Base-by-base conservation (phyloP, 2,888 invertebrate genomes). In the Anoplius nigerrimus region DNA sequence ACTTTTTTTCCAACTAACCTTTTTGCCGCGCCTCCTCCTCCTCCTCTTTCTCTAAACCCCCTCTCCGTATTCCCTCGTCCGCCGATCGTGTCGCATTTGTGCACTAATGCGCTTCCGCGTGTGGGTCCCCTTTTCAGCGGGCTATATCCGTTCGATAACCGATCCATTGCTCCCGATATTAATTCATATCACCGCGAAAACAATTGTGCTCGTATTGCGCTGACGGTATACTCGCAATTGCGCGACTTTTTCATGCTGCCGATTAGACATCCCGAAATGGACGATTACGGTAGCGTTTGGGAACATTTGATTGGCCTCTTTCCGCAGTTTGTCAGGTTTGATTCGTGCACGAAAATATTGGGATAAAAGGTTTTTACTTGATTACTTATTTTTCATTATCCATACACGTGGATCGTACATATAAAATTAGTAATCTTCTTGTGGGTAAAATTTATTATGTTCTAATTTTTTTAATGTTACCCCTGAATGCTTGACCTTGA, bases 111-210 rank as follows among this genome's bases (percentile, higher is more conserved):
- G 8, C 6, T 34, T 34, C 27, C 5, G 27, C 34, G 20, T 59
- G 58, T 11, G 34, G 4, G 34, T 62, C 59, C 58, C 62, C 62
- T 54, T 63, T 55, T 54, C 64, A 24, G 46, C 21, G 62, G 22
- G 8, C 57, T 55, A 22, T 51, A 45, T 45, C 48, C 65, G 69
- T 61, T 64, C 70, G 74, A 75, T 74, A 75, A 71, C 75, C 61
- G 74, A 75, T 75, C 71, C 56, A 60, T 64, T 42, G 34, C 16
- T 21, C 60, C 48, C 67, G 60, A 71, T 72, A 73, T 73, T 68
- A 70, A 72, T 77, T 68, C 71, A 66, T 56, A 61, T 56, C 55
- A 61, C 60, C 46, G 48, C 48, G 54, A 64, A 58, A 76, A 74
- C 63, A 72, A 74, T 69, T 61, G 65, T 27, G 11, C 34, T 13